Conservation (phyloP, 2,797 vertebrate genomes). For the Anolis apletophallus region DNA sequence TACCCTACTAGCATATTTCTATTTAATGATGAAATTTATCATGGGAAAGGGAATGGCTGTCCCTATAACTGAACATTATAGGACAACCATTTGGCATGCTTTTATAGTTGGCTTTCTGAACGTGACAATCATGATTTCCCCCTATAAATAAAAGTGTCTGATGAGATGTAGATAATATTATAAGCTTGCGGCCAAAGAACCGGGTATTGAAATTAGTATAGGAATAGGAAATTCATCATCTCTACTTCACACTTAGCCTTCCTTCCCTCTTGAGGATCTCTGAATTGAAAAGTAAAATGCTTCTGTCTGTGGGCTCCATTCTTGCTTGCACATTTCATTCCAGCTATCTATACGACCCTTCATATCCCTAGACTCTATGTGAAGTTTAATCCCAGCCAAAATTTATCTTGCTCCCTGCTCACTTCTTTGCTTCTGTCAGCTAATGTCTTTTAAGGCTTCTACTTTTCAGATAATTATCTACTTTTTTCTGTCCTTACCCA, state of each 20-base stretch:
- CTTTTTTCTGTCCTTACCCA: too few relatives aligned
- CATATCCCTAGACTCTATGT: neutral
- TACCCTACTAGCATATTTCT: neutral
- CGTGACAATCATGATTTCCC: neutral
- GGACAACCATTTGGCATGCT: neutral
- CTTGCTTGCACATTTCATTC: neutral
- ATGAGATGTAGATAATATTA: neutral
- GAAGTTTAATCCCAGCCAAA: neutral
- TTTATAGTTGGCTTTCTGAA: neutral
- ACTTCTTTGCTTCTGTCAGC: neutral
- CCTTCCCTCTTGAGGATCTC: neutral
- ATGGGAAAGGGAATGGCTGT: neutral
- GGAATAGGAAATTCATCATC: neutral
- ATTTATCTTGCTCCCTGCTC: too few relatives aligned
- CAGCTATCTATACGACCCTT: neutral
- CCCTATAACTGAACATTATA: neutral
- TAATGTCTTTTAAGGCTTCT: neutral
- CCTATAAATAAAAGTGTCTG: neutral
- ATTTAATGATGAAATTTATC: fast-evolving
- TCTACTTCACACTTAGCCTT: too few relatives aligned
- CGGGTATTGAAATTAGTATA: neutral
- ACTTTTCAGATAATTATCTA: neutral
- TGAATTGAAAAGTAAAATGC: too few relatives aligned
- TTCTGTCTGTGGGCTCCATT: too few relatives aligned
- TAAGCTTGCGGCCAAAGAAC: neutral